These are phyloP conservation scores for Rhamnusium bicolor DNA, from an alignment of 2,888 invertebrate genomes.

Conservation along the genomic window DNA sequence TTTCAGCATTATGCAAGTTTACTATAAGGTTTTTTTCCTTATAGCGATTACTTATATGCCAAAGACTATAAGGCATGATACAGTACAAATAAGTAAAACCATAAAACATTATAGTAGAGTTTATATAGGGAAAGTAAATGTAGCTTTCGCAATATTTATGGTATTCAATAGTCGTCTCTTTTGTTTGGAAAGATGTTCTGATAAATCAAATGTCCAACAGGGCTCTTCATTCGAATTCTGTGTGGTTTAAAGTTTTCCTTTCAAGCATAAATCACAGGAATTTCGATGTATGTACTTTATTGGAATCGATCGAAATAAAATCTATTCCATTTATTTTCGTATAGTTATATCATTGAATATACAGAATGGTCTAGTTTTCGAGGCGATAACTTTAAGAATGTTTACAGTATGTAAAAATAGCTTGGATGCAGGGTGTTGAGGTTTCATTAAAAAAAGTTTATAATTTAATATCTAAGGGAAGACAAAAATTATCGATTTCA, in stretches of 20 bases:
- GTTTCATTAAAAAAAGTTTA: too few relatives aligned
- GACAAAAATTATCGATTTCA: too few relatives aligned
- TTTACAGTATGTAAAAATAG: too few relatives aligned
- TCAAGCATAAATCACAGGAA: not conserved
- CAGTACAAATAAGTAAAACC: not conserved
- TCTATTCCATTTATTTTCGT: not conserved
- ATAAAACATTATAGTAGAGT: not conserved
- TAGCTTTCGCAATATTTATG: not conserved
- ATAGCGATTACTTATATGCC: too few relatives aligned
- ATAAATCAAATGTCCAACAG: not conserved
- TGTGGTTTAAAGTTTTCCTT: not conserved
- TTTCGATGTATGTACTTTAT: not conserved
- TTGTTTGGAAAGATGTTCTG: not conserved
- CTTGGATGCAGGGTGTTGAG: too few relatives aligned
- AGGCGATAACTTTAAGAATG: too few relatives aligned
- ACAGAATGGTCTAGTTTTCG: too few relatives aligned
- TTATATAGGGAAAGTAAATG: not conserved
- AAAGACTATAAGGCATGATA: not conserved
- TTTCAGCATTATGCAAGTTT: too few relatives aligned
- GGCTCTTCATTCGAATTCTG: not conserved
- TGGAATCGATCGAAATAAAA: not conserved
- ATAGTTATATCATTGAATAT: too few relatives aligned
- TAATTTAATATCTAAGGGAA: too few relatives aligned
- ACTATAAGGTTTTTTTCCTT: too few relatives aligned
- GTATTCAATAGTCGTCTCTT: not conserved